These are phyloP conservation scores for Poecilia picta DNA, from an alignment of 2,797 vertebrate species.

Conservation along the genomic window DNA sequence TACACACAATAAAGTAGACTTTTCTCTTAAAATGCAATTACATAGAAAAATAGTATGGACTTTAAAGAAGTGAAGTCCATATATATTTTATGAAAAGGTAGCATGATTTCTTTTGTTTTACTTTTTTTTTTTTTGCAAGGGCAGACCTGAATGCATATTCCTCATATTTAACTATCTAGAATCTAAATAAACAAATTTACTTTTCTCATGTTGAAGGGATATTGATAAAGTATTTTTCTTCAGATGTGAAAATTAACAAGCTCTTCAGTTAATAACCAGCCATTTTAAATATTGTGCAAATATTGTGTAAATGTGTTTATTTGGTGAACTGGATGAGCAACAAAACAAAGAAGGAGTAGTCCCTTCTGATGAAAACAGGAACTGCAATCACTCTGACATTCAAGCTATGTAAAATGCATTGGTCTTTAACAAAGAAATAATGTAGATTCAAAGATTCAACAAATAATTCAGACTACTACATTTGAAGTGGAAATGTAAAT, in stretches of 20 bases:
- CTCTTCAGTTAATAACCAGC: not conserved
- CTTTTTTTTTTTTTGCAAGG: no score
- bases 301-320: not conserved
- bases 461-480: not conserved
- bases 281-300: not conserved
- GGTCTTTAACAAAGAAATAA: not conserved
- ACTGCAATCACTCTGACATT: not conserved
- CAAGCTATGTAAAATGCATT: not conserved
- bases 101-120: no score
- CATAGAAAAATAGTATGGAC: slow-evolving; percentile 18
- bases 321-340: not conserved
- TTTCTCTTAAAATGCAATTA: slow-evolving; percentile 27
- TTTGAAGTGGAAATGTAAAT: not conserved
- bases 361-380: not conserved
- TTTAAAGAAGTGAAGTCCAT: not conserved
- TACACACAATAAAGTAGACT: slow-evolving; percentile 21
- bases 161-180: no score
- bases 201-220: not conserved
- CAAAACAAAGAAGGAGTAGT: not conserved
- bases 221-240: not conserved
- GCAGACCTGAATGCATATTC: no score
- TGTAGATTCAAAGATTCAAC: no score
- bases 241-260: not conserved
- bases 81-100: no score
- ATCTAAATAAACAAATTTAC: not conserved